These are phyloP conservation scores for Ceratotherium simum DNA, from an alignment of 2,113 vertebrate genomes.

Conservation along the genomic window DNA sequence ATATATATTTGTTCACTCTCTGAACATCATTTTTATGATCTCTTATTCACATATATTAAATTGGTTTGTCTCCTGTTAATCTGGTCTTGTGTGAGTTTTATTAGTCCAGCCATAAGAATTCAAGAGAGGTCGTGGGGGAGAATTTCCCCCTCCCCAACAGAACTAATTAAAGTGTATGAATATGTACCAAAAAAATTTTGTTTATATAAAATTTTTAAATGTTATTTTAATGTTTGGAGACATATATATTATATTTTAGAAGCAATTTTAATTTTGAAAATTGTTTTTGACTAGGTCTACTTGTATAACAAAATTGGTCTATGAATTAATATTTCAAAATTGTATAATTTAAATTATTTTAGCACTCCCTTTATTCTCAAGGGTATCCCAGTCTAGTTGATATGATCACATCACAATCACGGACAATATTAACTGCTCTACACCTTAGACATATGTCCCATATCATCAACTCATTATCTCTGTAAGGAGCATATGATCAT, in stretches of 20 bases:
- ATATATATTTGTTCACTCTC: too few relatives aligned
- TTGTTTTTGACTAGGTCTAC: background rate
- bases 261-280: background rate
- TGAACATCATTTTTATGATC: too few relatives aligned
- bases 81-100: too few relatives aligned
- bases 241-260: background rate
- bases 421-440: background rate
- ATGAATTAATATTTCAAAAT: background rate
- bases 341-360: constrained; percentile 5
- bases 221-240: background rate
- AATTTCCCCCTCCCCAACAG: too few relatives aligned
- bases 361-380: background rate
- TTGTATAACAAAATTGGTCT: background rate
- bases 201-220: background rate
- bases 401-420: background rate
- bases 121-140: too few relatives aligned
- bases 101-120: too few relatives aligned
- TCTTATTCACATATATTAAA: too few relatives aligned
- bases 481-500: background rate
- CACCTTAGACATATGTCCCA: background rate
- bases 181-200: background rate
- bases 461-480: background rate
- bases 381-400: background rate
- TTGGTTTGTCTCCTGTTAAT: too few relatives aligned
- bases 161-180: background rate